Evolutionary conservation across 2,113 vertebrate species (phyloP).

Genomic region (Zeus faber): DNA sequence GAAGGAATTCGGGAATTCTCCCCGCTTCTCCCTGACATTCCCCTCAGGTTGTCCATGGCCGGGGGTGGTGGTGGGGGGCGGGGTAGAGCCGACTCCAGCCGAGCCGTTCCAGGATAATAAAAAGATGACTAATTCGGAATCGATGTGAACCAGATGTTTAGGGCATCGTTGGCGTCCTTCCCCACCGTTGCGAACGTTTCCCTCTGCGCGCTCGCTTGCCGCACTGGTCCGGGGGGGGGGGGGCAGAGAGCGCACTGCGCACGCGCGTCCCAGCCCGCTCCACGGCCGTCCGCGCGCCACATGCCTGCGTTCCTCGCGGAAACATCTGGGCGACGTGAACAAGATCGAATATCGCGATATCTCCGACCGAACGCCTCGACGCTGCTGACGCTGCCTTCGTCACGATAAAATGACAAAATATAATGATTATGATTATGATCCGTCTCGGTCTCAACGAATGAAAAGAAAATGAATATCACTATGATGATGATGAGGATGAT

Average conservation of each 20-base stretch:
- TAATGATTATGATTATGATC: too few species aligned
- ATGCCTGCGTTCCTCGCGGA: too few species aligned
- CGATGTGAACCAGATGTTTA: neutral
- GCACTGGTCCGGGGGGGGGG: constrained; percentile 69
- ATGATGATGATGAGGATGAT: too few species aligned
- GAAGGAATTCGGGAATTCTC: neutral
- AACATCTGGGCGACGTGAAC: too few species aligned
- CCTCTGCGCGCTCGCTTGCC: constrained; percentile 79
- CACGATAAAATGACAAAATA: too few species aligned
- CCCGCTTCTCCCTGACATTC: constrained; percentile 59
- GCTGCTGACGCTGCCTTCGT: too few species aligned
- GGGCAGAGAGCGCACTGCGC: constrained; percentile 66
- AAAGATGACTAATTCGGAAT: neutral
- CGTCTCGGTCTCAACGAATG: too few species aligned
- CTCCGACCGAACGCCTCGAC: too few species aligned
- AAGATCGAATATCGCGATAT: too few species aligned
- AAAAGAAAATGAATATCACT: too few species aligned
- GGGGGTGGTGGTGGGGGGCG: constrained; percentile 32
- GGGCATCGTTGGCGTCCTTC: constrained; percentile 47
- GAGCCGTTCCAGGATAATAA: constrained; percentile 10
- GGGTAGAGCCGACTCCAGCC: constrained; percentile 15
- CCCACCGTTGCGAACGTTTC: constrained; percentile 34
- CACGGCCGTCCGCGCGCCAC: too few species aligned
- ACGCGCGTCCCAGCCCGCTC: constrained; percentile 71
- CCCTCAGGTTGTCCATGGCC: constrained; percentile 36